Evolutionary conservation across 2,888 invertebrate species (phyloP).

Genomic region (Amiota minor): DNA sequence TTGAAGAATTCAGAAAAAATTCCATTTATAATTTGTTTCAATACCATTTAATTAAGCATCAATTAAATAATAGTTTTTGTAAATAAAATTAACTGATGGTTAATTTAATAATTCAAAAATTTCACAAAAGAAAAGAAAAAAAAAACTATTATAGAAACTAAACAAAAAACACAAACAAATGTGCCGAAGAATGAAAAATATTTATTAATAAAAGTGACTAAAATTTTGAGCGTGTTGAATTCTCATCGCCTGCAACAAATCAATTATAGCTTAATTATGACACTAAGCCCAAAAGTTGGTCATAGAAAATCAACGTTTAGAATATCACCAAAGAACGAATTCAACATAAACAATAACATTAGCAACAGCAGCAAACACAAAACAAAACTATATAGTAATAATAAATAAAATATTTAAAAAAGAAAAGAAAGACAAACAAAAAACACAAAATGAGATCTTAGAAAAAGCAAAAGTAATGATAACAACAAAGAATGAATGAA

Average conservation of each 20-base stretch:
- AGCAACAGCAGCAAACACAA: neutral
- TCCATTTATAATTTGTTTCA: too few species aligned
- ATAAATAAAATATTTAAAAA: neutral
- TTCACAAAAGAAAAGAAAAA: neutral
- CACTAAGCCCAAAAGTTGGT: conserved; percentile 53
- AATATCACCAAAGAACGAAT: too few species aligned
- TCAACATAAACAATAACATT: neutral
- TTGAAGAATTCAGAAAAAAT: too few species aligned
- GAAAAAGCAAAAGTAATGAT: neutral
- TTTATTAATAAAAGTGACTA: conserved; percentile 9
- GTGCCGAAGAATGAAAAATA: neutral
- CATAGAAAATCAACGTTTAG: conserved; percentile 13
- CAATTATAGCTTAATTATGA: conserved; percentile 66
- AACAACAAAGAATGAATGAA: neutral
- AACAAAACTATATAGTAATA: neutral
- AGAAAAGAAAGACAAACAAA: neutral
- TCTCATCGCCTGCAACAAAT: conserved; percentile 57
- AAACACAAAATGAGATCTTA: neutral
- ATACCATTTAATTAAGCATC: too few species aligned
- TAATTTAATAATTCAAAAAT: conserved; percentile 23
- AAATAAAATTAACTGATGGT: conserved; percentile 7
- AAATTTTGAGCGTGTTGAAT: conserved; percentile 34
- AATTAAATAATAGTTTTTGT: too few species aligned
- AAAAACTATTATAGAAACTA: neutral
- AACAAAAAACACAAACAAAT: neutral